These are phyloP conservation scores for Drosophila greeni DNA, from an alignment of 2,888 invertebrate genomes.

Conservation along the genomic window DNA sequence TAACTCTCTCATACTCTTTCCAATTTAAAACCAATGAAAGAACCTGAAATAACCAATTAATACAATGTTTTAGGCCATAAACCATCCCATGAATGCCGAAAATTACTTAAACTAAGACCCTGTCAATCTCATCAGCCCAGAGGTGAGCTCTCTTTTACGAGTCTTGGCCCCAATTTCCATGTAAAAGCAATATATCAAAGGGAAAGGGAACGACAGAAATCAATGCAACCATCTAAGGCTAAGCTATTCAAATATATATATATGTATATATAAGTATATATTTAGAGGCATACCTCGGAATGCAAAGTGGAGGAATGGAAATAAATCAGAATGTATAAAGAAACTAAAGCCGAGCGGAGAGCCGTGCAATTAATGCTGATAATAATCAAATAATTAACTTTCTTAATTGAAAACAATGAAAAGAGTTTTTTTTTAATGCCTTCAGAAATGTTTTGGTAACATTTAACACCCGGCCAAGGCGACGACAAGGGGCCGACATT, in stretches of 20 bases:
- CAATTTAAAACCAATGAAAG: conserved; percentile 5
- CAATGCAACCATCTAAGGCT: conserved; percentile 39
- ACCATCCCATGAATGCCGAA: conserved; percentile 17
- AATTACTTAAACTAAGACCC: conserved; percentile 4
- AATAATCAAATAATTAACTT: conserved; percentile 77
- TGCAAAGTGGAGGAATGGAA: conserved; percentile 35
- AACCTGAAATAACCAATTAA: conserved; percentile 16
- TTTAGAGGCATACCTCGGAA: conserved; percentile 12
- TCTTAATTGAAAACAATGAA: conserved; percentile 77
- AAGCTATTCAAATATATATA: conserved; percentile 49
- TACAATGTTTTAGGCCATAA: conserved; percentile 19
- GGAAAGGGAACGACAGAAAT: conserved; percentile 43
- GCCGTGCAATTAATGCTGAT: conserved; percentile 74
- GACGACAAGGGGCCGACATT: conserved; percentile 30
- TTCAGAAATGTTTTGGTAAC: conserved; percentile 66
- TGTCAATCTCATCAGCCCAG: conserved; percentile 22
- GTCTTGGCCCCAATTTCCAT: conserved; percentile 37
- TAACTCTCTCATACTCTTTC: neutral
- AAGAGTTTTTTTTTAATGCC: conserved; percentile 60
- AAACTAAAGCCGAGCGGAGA: conserved; percentile 17
- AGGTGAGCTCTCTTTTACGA: conserved; percentile 31
- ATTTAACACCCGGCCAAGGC: conserved; percentile 61
- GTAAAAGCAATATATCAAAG: conserved; percentile 48
- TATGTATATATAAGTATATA: conserved; percentile 34
- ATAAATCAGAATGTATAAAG: conserved; percentile 53